Base-by-base conservation (phyloP, 2,113 vertebrate genomes). In the Ictalurus furcatus region DNA sequence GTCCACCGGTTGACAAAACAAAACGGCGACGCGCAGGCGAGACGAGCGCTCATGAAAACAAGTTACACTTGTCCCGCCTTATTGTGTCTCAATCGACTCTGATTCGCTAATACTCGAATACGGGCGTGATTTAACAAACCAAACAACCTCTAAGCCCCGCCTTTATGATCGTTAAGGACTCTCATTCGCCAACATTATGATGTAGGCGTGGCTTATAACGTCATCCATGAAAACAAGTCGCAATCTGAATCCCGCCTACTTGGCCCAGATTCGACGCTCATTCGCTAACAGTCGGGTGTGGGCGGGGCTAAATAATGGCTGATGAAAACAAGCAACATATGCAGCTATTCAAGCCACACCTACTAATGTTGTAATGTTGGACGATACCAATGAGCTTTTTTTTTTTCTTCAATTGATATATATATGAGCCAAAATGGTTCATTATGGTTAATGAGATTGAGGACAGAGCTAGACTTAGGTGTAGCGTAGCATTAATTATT, bases 11-110 rank as follows among this genome's bases (percentile, higher is more conserved):
- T 78, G 85, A 87, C 73, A 78, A 78, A 87, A 87, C 85, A 87
- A n/a, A 76, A 87, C 85, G 69, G 56, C 84, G 83, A 65, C 84
- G 84, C 40, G 19, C 28, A 73, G 84, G 65, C 85, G n/a, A 76
- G 71, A 61, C 85, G 8, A 59, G 30, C 71, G 19, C 92, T 95
- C 90, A 89, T 85, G 84, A 76, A 81, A 67, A 87, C 89, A 84
- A 76, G 65, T 87, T 61, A 91, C 82, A 91, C 79, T 93, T 11
- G 4, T 89, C 17, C 94, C 94, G 86, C 94, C 84, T 4, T 8
- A 0, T 63, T 74, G 17, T 4, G 54, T 37, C 52, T 59, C 48
- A 44, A 44, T 8, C 6, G 3, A 0, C 37, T 28, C 56, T 21
- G 17, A 87, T 87, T 87, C 34, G 85, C 73, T 6, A 2, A 19